Base-by-base conservation (phyloP, 2,888 invertebrate genomes). In the Phaedon cochleariae region DNA sequence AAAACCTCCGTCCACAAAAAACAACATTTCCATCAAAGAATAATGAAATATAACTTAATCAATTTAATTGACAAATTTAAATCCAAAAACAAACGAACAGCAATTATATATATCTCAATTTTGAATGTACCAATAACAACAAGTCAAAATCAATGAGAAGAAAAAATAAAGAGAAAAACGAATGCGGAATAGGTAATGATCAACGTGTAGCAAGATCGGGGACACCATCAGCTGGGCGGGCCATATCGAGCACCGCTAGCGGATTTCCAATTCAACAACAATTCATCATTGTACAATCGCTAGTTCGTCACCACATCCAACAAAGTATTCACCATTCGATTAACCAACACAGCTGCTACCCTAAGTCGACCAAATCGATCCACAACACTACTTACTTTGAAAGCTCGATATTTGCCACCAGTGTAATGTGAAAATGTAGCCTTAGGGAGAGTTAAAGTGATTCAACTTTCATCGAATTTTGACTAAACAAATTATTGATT, bases 111-210 rank as follows among this genome's bases (percentile, higher is more conserved):
- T 41, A 41, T 41, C 79, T 77, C 65, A 81, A 81, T 81, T 82
- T 81, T 75, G 80, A 80, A 77, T 78, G 78, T 79, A 77, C 80
- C 80, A 81, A 82, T 81, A 76, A 76, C 68, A 71, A 73, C 70
- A 74, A 66, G 71, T 67, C 63, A 75, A 80, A 80, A 77, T 76
- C 76, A 79, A 76, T 76, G 78, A 69, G 59, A 73, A 64, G 64
- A 65, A n/a, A n/a, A n/a, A n/a, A n/a, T n/a, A n/a, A 61, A 72
- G 76, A 75, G 76, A 78, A 79, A 80, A 81, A 81, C 77, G 77
- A 80, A 79, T 80, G 80, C 80, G 81, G 80, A 80, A 63, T 78
- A 80, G 79, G 78, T 79, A 68, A 62, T 65, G 61, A 66, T 57
- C 61, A 67, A 68, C 65, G 55, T 59, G 62, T 34, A 34, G 34